Base-by-base conservation (phyloP, 2,113 vertebrate genomes). In the Pao palembangensis region DNA sequence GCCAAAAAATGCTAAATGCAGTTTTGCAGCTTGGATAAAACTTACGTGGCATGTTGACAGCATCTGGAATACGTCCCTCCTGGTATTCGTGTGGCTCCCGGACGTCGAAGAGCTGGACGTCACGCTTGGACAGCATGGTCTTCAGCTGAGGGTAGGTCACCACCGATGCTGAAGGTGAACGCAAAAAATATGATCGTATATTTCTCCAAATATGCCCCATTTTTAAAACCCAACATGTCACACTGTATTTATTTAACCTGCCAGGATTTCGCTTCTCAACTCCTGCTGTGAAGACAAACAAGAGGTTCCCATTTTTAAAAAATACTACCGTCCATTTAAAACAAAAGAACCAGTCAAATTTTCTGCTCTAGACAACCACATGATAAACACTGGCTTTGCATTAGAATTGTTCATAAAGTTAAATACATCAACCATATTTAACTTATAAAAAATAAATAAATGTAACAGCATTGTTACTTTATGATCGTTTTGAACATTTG, bases 41-140 rank as follows among this genome's bases (percentile, higher is more conserved):
- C 88, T 74, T 63, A 91, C 92, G 25, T 58, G 90, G 91, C 50
- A 92, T 55, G 73, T 91, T 91, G 51, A 89, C 43, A 0, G 92
- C 73, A 28, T 67, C 28, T 5, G 83, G 61, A 20, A 92, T 92
- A 5, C 20, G 71, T 2, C 92, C 92, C 1, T 60, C 84, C 47
- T 83, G 72, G 69, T 86, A 84, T 56, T 93, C 91, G 28, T 90
- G 90, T 0, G 81, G 84, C 15, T 73, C 85, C 43, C 91, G 83
- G 55, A 92, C 89, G 3, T 93, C 91, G 55, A 91, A 86, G 6
- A 93, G 72, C 60, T 89, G 87, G 57, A 89, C 34, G 25, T 68
- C 69, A 15, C 58, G 61, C 14, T 17, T 68, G 48, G 73, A 53
- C 67, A 90, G 48, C 87, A 91, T 88, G 14, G 43, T 56, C 71